These are phyloP conservation scores for Glaucidium brasilianum DNA, from an alignment of 2,113 vertebrate species.

Conservation along the genomic window DNA sequence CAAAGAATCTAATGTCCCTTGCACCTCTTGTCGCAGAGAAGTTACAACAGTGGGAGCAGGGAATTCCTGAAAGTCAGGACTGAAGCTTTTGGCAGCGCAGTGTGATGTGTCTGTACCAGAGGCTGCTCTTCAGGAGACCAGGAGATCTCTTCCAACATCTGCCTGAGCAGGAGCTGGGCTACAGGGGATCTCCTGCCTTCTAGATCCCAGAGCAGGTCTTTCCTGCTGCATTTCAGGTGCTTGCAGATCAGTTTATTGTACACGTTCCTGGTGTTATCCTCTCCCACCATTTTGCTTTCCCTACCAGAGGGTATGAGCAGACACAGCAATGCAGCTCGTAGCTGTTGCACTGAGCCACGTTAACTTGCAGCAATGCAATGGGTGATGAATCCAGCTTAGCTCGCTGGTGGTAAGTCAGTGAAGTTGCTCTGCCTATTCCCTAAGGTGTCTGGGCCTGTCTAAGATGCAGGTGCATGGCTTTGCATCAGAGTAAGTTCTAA, in stretches of 20 bases:
- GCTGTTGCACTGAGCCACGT: not conserved
- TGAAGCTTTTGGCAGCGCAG: not conserved
- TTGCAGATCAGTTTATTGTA: not conserved
- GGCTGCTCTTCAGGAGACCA: not conserved
- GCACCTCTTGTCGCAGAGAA: not conserved
- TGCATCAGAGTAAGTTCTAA: not conserved
- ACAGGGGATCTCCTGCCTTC: not conserved
- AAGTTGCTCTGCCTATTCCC: not conserved
- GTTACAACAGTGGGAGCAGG: not conserved
- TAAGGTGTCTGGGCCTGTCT: not conserved
- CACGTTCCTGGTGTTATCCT: not conserved
- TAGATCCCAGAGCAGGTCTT: not conserved
- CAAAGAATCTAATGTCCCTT: too few species aligned
- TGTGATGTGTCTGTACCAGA: fast-evolving
- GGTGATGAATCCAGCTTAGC: not conserved
- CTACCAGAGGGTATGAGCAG: not conserved
- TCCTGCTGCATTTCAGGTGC: not conserved
- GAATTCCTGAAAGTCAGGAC: not conserved
- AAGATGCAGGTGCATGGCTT: not conserved
- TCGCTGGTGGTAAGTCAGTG: fast-evolving
- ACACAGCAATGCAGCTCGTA: not conserved
- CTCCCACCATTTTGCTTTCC: not conserved
- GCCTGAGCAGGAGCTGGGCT: not conserved
- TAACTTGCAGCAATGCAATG: not conserved
- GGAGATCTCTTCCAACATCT: not conserved